Evolutionary conservation across 1,140 invertebrate species (phyloP), one percentile per base, ranked within the genome.

Genomic region (Temnothorax longispinosus): DNA sequence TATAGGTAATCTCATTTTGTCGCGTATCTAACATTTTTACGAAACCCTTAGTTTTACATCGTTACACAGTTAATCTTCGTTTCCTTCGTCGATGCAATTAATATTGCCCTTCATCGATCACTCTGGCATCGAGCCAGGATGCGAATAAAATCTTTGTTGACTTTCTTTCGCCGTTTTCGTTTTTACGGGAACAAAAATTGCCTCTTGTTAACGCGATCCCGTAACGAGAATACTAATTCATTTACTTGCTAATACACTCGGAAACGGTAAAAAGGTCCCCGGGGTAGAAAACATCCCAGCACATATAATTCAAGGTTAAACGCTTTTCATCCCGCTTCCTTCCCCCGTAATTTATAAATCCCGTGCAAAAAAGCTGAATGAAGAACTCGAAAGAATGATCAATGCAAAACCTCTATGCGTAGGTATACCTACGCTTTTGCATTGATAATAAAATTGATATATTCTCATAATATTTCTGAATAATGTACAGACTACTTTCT

Each of bases 81-180:
- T 81, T 41, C 6, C 54, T 58, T 27, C 80, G 27, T 71, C 35
- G 64, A 15, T 38, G 41, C 54, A 75, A 75, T 84, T 84, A 82
- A 82, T 82, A 82, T 74, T 74, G 52, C 18, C 52, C 67, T 58
- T 38, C 80, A 74, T 84, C 80, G 80, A 84, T 84, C 80, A 60
- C 56, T 35, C 13, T 44, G 65, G 21, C 38, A 74, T 72, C 41
- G 27, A 84, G 69, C 35, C n/a, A 47, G 41, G 78, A 58, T 32
- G 67, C 65, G 78, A 44, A 47, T 47, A 60, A 60, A 82, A 74
- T 74, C 80, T 74, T 82, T 74, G 80, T 74, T 82, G 67, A 60
- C 41, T 60, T 82, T 82, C 69, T 47, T 84, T n/a, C 27, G 8
- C 8, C 54, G 54, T 15, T 27, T 27, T 54, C 77, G 69, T 74